Percentiles rank a stretch among this genome's conserved stretches.
Conservation (phyloP, 2,113 vertebrate species). For the Vidua chalybeata region DNA sequence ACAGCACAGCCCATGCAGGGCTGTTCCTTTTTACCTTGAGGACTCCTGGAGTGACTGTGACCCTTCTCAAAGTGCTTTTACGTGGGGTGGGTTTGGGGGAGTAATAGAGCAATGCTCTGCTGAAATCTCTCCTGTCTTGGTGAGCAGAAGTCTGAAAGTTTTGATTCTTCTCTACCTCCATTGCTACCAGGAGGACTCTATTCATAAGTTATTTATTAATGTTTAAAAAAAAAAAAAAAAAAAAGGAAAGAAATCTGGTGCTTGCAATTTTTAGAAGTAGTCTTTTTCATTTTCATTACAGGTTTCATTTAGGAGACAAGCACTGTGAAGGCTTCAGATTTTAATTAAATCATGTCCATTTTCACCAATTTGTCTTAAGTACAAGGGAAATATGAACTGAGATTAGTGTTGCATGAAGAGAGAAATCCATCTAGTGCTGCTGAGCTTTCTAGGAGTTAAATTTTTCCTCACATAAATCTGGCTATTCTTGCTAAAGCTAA, state of each 20-base stretch:
- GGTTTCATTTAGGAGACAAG: conserved; percentile 29
- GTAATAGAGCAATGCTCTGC: not conserved
- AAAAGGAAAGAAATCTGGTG: not conserved
- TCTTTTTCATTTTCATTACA: conserved; percentile 41
- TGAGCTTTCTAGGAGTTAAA: conserved; percentile 60
- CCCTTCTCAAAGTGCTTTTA: not conserved
- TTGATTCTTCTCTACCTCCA: not conserved
- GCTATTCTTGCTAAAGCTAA: conserved; percentile 45
- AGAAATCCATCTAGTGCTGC: conserved; percentile 32
- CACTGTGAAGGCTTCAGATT: conserved; percentile 22
- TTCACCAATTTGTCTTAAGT: conserved; percentile 58
- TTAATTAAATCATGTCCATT: conserved; percentile 49
- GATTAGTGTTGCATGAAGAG: conserved; percentile 53
- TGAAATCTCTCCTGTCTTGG: not conserved
- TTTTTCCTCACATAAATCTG: conserved; percentile 51
- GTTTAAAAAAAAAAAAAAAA: not conserved
- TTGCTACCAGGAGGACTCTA: not conserved
- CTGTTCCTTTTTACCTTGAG: not conserved
- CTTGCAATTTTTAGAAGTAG: conserved; percentile 7
- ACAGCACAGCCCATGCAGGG: fast-evolving
- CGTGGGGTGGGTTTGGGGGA: not conserved
- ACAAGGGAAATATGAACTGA: conserved; percentile 49
- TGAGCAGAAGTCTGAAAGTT: not conserved
- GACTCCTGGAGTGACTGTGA: fast-evolving
- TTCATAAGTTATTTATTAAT: not conserved